A percentile compares a stretch with the other conserved stretches of the same genome.
phyloP scores from a whole-genome alignment of 64 coral and sea anemone genomes.

The Cladopsammia gracilis region DNA sequence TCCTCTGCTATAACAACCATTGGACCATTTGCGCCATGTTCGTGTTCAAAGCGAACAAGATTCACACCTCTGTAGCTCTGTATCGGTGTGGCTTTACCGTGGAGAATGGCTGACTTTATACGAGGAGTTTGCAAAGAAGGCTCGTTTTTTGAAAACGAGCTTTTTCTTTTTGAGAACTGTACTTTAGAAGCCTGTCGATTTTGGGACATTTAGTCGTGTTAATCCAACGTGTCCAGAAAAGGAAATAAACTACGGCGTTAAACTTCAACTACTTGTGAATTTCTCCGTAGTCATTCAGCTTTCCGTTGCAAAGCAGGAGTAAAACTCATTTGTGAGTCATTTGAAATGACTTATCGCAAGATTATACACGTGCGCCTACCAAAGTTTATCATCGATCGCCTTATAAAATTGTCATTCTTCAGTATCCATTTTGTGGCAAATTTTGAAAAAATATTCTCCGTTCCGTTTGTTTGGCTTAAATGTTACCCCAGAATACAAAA shows the following conservation, averaged over 20 bases:
- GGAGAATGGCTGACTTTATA: conserved; percentile 19
- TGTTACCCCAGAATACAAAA: neutral
- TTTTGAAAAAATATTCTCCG: neutral
- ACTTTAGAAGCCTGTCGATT: neutral
- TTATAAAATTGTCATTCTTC: too few species aligned
- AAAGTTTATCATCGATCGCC: too few species aligned
- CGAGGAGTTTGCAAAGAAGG: neutral
- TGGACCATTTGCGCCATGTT: neutral
- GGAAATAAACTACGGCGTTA: neutral
- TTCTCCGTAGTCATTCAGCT: too few species aligned
- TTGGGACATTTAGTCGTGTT: neutral
- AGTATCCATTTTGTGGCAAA: too few species aligned
- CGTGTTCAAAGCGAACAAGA: conserved; percentile 14
- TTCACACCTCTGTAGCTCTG: conserved; percentile 30
- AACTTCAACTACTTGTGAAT: too few species aligned
- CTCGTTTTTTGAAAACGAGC: too few species aligned
- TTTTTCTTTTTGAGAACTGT: neutral
- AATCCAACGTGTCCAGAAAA: neutral
- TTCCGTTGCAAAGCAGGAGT: too few species aligned
- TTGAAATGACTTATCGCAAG: too few species aligned
- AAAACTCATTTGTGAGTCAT: too few species aligned
- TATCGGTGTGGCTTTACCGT: conserved; percentile 26
- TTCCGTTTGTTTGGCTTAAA: neutral
- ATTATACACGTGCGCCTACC: too few species aligned
- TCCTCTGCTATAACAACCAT: conserved; percentile 29